Conservation (phyloP, 2,797 vertebrate genomes). For the Strix occidentalis region DNA sequence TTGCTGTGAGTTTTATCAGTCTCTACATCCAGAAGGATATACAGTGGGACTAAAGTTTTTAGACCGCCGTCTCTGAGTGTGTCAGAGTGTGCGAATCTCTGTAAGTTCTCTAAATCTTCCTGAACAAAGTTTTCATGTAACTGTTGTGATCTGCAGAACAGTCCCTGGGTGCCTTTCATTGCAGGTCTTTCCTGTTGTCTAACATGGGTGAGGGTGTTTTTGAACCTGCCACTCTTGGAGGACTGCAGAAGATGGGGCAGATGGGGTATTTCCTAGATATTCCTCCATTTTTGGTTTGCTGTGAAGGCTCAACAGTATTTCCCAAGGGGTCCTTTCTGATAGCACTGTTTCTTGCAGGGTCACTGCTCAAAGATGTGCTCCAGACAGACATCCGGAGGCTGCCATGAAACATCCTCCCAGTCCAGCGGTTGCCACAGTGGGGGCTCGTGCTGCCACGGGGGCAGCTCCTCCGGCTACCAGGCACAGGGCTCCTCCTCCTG, state of each 20-base stretch:
- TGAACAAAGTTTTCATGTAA: rapidly evolving
- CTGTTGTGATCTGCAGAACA: neutral
- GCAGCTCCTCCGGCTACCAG: neutral
- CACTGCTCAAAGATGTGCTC: conserved; percentile 4
- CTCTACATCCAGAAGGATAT: neutral
- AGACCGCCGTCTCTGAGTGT: rapidly evolving
- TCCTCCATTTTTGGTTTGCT: neutral
- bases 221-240: no score
- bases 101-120: neutral
- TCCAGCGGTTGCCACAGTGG: neutral
- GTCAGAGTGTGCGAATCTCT: neutral
- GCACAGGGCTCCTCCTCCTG: neutral
- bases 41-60: neutral
- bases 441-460: neutral
- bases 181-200: no score
- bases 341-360: neutral
- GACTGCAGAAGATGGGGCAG: neutral
- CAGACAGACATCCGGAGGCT: neutral
- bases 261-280: rapidly evolving
- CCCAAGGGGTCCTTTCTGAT: neutral
- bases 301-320: neutral
- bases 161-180: neutral
- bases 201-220: rapidly evolving
- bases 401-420: conserved; percentile 1
- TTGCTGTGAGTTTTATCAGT: no score